Percentiles rank a stretch among this genome's conserved stretches.
phyloP scores from a whole-genome alignment of 2,888 invertebrate species.

The Pollenia angustigena region DNA sequence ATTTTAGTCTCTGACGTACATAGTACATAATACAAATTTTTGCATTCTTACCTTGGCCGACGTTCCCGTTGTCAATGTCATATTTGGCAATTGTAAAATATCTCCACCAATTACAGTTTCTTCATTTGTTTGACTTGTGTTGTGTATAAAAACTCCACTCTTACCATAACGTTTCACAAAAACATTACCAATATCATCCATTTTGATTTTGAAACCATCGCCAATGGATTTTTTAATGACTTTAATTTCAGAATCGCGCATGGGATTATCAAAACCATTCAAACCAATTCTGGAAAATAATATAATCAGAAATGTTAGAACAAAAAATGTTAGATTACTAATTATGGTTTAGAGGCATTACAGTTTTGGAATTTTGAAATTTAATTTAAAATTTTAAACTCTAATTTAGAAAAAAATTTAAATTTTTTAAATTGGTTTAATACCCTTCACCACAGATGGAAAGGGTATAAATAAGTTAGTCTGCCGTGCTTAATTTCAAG shows the following conservation, averaged over 20 bases:
- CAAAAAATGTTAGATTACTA: not conserved
- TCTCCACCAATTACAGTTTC: conserved; percentile 89
- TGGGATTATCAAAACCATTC: conserved; percentile 97
- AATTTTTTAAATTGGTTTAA: no score
- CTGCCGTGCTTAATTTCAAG: no score
- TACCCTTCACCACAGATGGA: no score
- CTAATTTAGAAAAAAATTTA: no score
- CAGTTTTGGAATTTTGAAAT: no score
- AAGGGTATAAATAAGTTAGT: no score
- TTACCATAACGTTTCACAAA: conserved; percentile 89
- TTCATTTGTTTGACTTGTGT: conserved; percentile 84
- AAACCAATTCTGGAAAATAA: conserved; percentile 91
- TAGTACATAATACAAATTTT: not conserved
- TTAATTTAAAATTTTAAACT: no score
- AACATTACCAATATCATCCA: conserved; percentile 90
- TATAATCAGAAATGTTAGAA: not conserved
- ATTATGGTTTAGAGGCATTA: no score
- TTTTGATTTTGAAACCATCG: conserved; percentile 90
- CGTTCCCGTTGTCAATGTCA: conserved; percentile 87
- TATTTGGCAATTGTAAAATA: conserved; percentile 87
- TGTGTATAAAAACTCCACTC: conserved; percentile 88
- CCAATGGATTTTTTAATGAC: conserved; percentile 96
- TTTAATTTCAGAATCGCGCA: conserved; percentile 96
- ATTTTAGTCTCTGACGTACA: no score
- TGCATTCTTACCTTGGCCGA: conserved; percentile 86